A percentile compares a stretch with the other conserved stretches of the same genome.
Evolutionary conservation across 2,888 invertebrate genomes (phyloP).

Genomic region (Luffia ferchaultella): DNA sequence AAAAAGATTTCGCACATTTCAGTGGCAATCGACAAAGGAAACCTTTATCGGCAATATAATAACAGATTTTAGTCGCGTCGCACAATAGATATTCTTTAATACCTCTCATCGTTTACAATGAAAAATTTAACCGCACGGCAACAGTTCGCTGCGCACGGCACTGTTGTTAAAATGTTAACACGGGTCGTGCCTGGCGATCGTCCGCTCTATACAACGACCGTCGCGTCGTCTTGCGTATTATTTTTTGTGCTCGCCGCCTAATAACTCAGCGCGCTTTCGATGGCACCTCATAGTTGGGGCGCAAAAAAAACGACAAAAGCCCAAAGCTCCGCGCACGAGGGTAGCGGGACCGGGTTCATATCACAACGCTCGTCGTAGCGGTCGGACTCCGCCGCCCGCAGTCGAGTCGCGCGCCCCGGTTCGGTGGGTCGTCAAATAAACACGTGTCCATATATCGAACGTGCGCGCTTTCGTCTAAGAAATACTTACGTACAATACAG

Average conservation of each 20-base stretch:
- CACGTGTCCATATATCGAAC: conserved; percentile 28
- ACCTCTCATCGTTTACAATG: conserved; percentile 24
- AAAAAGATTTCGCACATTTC: not conserved
- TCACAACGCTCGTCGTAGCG: conserved; percentile 21
- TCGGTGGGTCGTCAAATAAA: conserved; percentile 40
- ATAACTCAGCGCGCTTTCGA: conserved; percentile 63
- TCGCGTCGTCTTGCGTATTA: conserved; percentile 40
- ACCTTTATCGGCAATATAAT: conserved; percentile 23
- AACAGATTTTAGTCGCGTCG: conserved; percentile 25
- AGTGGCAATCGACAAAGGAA: conserved; percentile 31
- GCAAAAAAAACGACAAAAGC: conserved; percentile 65
- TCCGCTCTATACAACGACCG: conserved; percentile 26
- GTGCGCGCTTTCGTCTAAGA: conserved; percentile 14
- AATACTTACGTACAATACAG: not conserved
- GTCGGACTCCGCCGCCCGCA: conserved; percentile 24
- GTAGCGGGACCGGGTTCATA: conserved; percentile 46
- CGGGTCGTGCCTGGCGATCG: conserved; percentile 43
- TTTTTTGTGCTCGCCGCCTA: conserved; percentile 52
- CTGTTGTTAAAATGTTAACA: conserved; percentile 28
- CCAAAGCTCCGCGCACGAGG: conserved; percentile 23
- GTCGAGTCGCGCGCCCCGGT: conserved; percentile 18
- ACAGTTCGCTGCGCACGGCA: conserved; percentile 10
- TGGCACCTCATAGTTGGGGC: conserved; percentile 48
- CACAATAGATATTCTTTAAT: conserved; percentile 41
- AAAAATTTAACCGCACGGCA: conserved; percentile 48